Conservation (phyloP, 2,113 vertebrate species). For the Sphyrna mokarran region DNA sequence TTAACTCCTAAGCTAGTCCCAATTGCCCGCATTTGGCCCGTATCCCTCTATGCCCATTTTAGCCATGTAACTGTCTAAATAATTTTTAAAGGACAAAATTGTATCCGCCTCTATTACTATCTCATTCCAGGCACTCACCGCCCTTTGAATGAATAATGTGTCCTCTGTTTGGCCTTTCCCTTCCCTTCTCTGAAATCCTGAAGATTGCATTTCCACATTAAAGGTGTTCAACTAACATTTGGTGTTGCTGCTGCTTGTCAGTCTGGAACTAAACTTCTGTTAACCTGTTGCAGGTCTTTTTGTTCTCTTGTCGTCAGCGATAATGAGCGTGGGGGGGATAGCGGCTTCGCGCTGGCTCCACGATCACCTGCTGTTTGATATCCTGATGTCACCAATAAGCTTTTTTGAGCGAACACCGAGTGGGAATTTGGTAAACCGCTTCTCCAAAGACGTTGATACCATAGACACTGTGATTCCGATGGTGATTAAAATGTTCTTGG, state of each 20-base stretch:
- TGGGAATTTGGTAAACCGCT: constrained; percentile 91
- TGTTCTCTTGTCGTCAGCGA: constrained; percentile 81
- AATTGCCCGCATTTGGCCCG: too few relatives aligned
- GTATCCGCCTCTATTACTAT: too few relatives aligned
- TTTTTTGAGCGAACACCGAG: constrained; percentile 95
- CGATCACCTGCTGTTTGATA: constrained; percentile 68
- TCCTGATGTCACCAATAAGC: constrained; percentile 84
- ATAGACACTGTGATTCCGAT: constrained; percentile 83
- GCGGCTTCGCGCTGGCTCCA: constrained; percentile 80
- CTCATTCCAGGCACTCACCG: too few relatives aligned
- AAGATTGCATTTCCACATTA: not conserved
- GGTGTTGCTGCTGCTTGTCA: not conserved
- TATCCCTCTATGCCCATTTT: too few relatives aligned
- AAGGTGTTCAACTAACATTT: not conserved
- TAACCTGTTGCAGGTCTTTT: constrained; percentile 60
- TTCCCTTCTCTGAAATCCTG: not conserved
- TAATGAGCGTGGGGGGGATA: constrained; percentile 81
- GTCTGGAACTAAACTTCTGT: not conserved
- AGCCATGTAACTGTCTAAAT: too few relatives aligned
- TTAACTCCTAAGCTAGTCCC: too few relatives aligned
- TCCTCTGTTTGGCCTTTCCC: not conserved
- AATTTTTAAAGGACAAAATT: too few relatives aligned
- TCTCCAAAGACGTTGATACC: constrained; percentile 89
- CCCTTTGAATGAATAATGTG: not conserved
- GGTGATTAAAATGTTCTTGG: constrained; percentile 94